Conservation (phyloP, 2,888 invertebrate genomes). For the Epinotia ramella region DNA sequence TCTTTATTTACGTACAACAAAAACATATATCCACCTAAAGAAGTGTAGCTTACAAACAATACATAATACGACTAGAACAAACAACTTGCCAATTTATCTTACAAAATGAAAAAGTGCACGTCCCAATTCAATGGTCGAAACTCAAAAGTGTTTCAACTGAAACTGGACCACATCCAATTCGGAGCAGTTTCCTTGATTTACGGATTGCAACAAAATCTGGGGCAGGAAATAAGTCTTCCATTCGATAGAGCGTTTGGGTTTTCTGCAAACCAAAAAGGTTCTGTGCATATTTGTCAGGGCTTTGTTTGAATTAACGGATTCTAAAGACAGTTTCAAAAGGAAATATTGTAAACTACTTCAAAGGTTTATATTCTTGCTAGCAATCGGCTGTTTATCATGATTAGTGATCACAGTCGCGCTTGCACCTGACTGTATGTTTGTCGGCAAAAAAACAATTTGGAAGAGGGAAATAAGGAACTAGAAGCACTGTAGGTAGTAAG, state of each 20-base stretch:
- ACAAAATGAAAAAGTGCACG: constrained; percentile 12
- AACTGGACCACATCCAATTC: constrained; percentile 37
- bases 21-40: neutral
- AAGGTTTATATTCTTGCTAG: too few species aligned
- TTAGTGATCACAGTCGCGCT: too few species aligned
- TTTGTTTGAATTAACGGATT: neutral
- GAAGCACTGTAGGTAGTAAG: neutral
- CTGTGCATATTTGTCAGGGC: neutral
- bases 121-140: constrained; percentile 15
- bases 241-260: neutral
- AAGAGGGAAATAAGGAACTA: neutral
- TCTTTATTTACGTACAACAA: neutral
- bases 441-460: too few species aligned
- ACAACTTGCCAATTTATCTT: constrained; percentile 18
- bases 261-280: neutral
- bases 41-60: neutral
- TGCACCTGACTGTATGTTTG: too few species aligned
- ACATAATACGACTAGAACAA: neutral
- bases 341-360: too few species aligned
- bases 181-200: constrained; percentile 32
- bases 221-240: constrained; percentile 36
- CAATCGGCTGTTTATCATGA: too few species aligned
- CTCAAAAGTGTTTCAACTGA: constrained; percentile 32
- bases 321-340: neutral
- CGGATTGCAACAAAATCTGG: constrained; percentile 28